A percentile compares a stretch with the other conserved stretches of the same genome.
Conservation (phyloP, 2,888 invertebrate species). For the Baccha elongata region DNA sequence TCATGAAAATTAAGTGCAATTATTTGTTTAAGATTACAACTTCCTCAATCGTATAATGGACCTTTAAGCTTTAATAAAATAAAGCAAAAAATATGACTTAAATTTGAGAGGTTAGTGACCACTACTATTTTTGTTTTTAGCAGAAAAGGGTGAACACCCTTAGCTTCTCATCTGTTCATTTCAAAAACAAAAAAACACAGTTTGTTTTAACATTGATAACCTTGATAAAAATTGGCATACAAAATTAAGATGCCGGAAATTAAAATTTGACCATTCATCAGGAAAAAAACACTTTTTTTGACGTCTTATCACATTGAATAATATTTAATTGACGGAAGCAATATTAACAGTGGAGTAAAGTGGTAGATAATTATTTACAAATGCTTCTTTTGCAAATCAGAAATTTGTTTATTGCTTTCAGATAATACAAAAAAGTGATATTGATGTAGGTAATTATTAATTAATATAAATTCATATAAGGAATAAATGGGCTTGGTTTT, state of each 20-base stretch:
- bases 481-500: too few species aligned
- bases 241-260: slow-evolving; percentile 18
- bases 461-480: background rate
- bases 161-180: background rate
- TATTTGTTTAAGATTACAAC: too few species aligned
- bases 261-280: slow-evolving; percentile 24
- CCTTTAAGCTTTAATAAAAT: too few species aligned
- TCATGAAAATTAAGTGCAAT: too few species aligned
- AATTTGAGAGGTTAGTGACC: slow-evolving; percentile 31
- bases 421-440: background rate
- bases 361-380: background rate
- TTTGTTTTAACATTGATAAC: slow-evolving; percentile 22
- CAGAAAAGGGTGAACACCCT: slow-evolving; percentile 2
- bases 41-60: too few species aligned
- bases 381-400: background rate
- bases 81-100: too few species aligned
- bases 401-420: slow-evolving; percentile 11
- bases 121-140: background rate
- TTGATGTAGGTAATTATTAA: background rate
- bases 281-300: slow-evolving; percentile 6
- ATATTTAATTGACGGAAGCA: slow-evolving; percentile 7
- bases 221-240: background rate
- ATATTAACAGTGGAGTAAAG: background rate
- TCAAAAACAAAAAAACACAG: background rate
- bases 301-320: slow-evolving; percentile 30